phyloP scores from a whole-genome alignment of 1,140 invertebrate genomes.

The Bombus picipes region DNA sequence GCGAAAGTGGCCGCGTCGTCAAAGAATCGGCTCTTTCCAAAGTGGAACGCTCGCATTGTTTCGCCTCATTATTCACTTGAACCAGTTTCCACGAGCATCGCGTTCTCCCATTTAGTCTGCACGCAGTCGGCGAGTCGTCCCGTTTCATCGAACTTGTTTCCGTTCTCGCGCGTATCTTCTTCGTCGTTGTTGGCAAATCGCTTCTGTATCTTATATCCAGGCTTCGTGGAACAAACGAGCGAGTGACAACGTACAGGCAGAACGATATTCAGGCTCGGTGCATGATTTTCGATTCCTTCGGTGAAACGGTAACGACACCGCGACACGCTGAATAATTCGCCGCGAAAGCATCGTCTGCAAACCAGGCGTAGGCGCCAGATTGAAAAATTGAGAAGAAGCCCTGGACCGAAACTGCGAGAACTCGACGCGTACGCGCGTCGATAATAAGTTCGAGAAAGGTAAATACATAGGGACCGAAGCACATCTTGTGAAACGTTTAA shows the following conservation, averaged over 20 bases:
- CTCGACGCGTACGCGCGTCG: background rate
- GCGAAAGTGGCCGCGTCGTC: constrained; percentile 45
- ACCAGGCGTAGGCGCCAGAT: too few relatives aligned
- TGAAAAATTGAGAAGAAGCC: constrained; percentile 6
- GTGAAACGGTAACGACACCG: background rate
- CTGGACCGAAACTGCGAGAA: background rate
- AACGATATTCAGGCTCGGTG: too few relatives aligned
- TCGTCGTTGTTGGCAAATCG: background rate
- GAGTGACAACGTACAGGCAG: background rate
- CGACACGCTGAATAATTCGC: constrained; percentile 9
- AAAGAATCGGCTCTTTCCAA: constrained; percentile 61
- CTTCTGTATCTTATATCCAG: background rate
- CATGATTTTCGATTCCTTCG: background rate
- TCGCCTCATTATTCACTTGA: constrained; percentile 71
- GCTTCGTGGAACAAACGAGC: background rate
- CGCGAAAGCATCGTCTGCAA: too few relatives aligned
- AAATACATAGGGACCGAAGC: constrained; percentile 19
- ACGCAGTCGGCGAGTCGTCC: background rate
- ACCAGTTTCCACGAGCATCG: constrained; percentile 65
- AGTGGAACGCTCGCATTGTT: constrained; percentile 63
- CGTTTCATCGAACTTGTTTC: background rate
- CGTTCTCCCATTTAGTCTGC: background rate
- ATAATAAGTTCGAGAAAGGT: constrained; percentile 33
- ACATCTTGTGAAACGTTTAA: background rate
- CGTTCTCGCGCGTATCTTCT: background rate